These are phyloP conservation scores for Rhineura floridana DNA, from an alignment of 2,113 vertebrate genomes.

Conservation along the genomic window DNA sequence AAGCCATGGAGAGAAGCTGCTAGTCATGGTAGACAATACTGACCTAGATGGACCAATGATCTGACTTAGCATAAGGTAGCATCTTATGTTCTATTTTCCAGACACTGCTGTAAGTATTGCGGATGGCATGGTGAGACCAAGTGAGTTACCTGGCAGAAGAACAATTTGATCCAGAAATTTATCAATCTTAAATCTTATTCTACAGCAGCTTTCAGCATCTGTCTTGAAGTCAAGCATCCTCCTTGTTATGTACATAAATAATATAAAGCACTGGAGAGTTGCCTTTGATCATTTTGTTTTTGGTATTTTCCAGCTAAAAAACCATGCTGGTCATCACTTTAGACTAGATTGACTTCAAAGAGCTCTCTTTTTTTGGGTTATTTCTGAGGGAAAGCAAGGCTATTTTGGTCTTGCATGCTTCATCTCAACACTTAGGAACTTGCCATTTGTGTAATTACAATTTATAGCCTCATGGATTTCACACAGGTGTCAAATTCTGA, in stretches of 20 bases:
- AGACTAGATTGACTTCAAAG: not conserved
- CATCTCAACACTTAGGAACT: not conserved
- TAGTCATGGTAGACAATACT: no score
- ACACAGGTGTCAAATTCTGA: not conserved
- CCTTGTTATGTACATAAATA: not conserved
- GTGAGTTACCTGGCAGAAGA: not conserved
- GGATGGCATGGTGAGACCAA: not conserved
- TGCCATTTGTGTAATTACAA: slow-evolving; percentile 7
- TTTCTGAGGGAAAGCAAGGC: not conserved
- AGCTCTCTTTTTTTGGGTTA: not conserved
- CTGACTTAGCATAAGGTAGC: no score
- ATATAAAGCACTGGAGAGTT: not conserved
- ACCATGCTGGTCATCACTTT: not conserved
- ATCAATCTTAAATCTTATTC: not conserved
- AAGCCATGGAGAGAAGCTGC: no score
- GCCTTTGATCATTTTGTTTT: not conserved
- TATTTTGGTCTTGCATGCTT: not conserved
- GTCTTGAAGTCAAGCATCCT: not conserved
- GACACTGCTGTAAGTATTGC: not conserved
- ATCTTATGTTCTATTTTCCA: not conserved
- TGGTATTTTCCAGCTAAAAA: not conserved
- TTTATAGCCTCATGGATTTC: slow-evolving; percentile 1
- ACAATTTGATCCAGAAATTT: not conserved
- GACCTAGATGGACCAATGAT: not conserved
- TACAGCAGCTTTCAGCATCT: not conserved